Percentiles rank a stretch among this genome's conserved stretches.
Evolutionary conservation across 2,113 vertebrate genomes (phyloP).

Genomic region (Tamias sibiricus): DNA sequence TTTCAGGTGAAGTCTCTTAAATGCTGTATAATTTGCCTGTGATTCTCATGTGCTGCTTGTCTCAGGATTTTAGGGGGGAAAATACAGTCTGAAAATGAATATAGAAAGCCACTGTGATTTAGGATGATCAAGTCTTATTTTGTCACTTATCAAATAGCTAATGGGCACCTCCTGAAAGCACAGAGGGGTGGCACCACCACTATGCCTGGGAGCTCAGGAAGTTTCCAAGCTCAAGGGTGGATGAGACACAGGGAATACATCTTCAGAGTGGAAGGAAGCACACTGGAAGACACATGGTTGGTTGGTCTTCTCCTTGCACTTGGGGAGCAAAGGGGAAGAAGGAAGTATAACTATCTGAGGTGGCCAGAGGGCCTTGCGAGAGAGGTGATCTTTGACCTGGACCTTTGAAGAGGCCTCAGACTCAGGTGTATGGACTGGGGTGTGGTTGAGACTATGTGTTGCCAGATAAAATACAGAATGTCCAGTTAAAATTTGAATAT

Average conservation of each 20-base stretch:
- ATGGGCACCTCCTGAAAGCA: neutral
- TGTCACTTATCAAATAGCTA: neutral
- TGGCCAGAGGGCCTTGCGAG: neutral
- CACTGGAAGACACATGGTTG: accelerated
- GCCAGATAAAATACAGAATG: neutral
- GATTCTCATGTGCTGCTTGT: neutral
- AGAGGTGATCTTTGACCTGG: accelerated
- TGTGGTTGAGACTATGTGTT: neutral
- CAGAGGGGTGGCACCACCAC: accelerated
- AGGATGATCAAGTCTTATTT: neutral
- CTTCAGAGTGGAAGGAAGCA: neutral
- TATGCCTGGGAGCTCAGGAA: neutral
- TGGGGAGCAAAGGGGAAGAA: neutral
- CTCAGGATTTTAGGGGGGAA: neutral
- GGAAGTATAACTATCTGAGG: neutral
- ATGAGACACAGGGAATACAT: neutral
- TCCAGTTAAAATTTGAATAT: neutral
- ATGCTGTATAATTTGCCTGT: neutral
- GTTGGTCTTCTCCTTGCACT: neutral
- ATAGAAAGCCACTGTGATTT: slow-evolving; percentile 1
- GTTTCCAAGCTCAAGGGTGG: neutral
- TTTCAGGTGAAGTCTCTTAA: slow-evolving; percentile 48
- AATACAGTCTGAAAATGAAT: neutral
- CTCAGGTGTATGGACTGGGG: neutral
- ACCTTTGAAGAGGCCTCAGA: neutral